phyloP scores from a whole-genome alignment of 2,888 invertebrate genomes.

The Lochmaea capreae region DNA sequence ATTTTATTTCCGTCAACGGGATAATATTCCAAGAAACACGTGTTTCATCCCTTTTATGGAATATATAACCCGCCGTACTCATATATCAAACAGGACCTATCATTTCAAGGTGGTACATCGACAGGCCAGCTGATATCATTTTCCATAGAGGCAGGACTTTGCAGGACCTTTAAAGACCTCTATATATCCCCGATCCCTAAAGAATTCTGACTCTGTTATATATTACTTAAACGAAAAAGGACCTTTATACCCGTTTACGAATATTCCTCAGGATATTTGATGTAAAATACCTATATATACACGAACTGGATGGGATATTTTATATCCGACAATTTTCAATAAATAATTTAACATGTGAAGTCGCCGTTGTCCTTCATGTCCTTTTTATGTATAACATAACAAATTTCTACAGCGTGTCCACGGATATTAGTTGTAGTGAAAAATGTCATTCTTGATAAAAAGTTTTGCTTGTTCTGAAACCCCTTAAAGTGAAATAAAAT shows the following conservation, averaged over 20 bases:
- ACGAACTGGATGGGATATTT: constrained; percentile 46
- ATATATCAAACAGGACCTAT: constrained; percentile 65
- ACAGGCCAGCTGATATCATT: constrained; percentile 50
- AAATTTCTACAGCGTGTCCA: too few relatives aligned
- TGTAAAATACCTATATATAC: constrained; percentile 49
- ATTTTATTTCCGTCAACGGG: not conserved
- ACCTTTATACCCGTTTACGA: constrained; percentile 26
- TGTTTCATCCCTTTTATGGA: constrained; percentile 60
- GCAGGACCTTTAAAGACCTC: constrained; percentile 30
- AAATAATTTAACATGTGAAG: constrained; percentile 31
- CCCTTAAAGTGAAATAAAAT: too few relatives aligned
- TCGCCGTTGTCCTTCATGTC: not conserved
- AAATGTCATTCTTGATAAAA: too few relatives aligned
- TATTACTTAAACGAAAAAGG: constrained; percentile 42
- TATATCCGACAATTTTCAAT: constrained; percentile 42
- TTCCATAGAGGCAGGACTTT: constrained; percentile 47
- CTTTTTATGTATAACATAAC: too few relatives aligned
- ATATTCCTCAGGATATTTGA: constrained; percentile 51
- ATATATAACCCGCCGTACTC: constrained; percentile 63
- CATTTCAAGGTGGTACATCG: constrained; percentile 64
- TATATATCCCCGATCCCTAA: constrained; percentile 43
- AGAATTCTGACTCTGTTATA: constrained; percentile 46
- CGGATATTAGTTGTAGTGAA: too few relatives aligned
- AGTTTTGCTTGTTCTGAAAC: too few relatives aligned
- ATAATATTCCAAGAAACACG: not conserved